These are phyloP conservation scores for Sclerurus mexicanus DNA, from an alignment of 2,113 vertebrate genomes.

Conservation along the genomic window DNA sequence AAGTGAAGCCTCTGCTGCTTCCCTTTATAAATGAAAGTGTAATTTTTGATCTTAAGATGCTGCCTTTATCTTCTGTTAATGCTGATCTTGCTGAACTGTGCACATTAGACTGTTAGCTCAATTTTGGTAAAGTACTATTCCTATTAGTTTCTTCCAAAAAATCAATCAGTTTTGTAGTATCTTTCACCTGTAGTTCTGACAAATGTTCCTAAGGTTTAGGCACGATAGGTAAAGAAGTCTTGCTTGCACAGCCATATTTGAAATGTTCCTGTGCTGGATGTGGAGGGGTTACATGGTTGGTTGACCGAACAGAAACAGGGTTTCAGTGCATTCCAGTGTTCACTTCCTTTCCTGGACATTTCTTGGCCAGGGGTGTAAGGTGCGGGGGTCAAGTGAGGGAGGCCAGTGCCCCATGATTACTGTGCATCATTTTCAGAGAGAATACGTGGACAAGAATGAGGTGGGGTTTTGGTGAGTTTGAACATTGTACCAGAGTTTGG, in stretches of 20 bases:
- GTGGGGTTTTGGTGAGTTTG: neutral
- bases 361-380: neutral
- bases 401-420: neutral
- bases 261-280: neutral
- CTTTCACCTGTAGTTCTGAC: neutral
- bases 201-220: neutral
- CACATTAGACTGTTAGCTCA: neutral
- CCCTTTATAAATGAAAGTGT: neutral
- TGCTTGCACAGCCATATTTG: neutral
- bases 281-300: neutral
- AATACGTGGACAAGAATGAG: neutral
- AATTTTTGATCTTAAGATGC: neutral
- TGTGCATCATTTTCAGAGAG: neutral
- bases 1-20: neutral
- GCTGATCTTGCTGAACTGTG: neutral
- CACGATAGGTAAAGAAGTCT: neutral
- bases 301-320: neutral
- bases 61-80: neutral
- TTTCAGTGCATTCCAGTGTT: neutral
- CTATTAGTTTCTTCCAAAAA: neutral
- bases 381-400: neutral
- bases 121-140: neutral
- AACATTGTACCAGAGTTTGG: fast-evolving
- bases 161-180: neutral
- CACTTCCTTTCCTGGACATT: neutral